Base-by-base conservation (phyloP, 2,888 invertebrate species). In the Tineola bisselliella region DNA sequence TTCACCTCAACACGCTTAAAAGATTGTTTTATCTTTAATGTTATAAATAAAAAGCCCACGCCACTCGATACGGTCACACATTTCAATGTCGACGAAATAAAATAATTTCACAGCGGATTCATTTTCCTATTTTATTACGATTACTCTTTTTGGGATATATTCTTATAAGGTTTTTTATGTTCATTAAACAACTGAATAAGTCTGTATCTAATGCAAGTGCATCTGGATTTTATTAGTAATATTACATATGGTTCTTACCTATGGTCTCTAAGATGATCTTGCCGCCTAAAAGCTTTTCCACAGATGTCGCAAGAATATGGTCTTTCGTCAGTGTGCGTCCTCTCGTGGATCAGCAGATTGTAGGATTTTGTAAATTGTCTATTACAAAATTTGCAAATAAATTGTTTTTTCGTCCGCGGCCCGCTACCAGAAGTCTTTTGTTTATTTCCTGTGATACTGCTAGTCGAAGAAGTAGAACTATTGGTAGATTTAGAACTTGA, bases 241-340 rank as follows among this genome's bases (percentile, higher is more conserved):
- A 25, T 25, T 25, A 2, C 6, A 4, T 4, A 25, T 44, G 15
- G 48, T 48, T 25, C 18, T 88, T 89, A 96, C 96, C 96, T 93
- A 89, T 96, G 96, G 86, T 96, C 96, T 79, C 96, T 88, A 12
- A 96, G 90, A 82, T 96, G 96, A 87, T 99, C 99, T 88, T 99
- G 99, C 75, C 99, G 89, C 72, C 99, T 90, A 89, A 99, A 99
- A 52, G 98, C 97, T 84, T 99, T 99, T 62, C 96, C 95, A 80
- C 99, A 99, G 70, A 98, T 96, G 84, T 99, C 98, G 88, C 99
- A 99, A 15, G 96, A 95, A 79, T 97, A 99, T 0, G 98, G 98
- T 66, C 98, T 87, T 83, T 99, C 99, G 77, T 98, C 97, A 43
- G 98, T 99, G 77, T 99, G 98, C 15, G 98, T 99, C 74, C 97